Evolutionary conservation across 2,888 invertebrate genomes (phyloP), one percentile per base, ranked within the genome.

Genomic region (Dilophus febrilis): DNA sequence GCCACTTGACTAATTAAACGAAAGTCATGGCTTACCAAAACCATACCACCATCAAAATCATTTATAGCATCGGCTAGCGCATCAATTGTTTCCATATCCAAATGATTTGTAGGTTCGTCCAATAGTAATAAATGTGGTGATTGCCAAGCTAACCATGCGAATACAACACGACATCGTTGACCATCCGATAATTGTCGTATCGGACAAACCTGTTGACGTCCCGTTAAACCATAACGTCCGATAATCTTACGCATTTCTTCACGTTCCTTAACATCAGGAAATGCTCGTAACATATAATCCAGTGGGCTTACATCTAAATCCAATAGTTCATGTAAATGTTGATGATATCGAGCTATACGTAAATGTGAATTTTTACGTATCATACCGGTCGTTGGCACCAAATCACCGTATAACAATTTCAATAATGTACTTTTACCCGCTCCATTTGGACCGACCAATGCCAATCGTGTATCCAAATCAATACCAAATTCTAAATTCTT

Each of bases 181-280:
- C 98, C 98, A 63, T 98, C 98, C 0, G 92, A 94, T 43, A 98
- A 64, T 44, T 62, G 59, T 1, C 60, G 51, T n/a, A 61, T 61
- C 28, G 58, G 61, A 40, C 56, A 53, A 48, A 85, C 87, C 69
- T 94, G 92, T 56, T 98, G 95, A 44, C 92, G 74, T 5, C 98
- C 98, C 1, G 97, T 90, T 36, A 99, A 70, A 2, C 98, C 98
- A 58, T 95, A 99, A 42, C 97, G 75, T 1, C 98, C 98, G 52
- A 99, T 92, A 50, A 98, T 97, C 65, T 92, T 94, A 42, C 98
- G 71, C 97, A 98, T 97, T 62, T 95, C 97, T 64, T 99, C 98
- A 22, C 85, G 77, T 61, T 99, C 98, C 52, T 95, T 92, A 7
- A 98, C 84, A 11, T 87, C 90, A 0, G 98, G 97, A 64, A 92